Conservation (phyloP, 2,113 vertebrate species). For the Riparia riparia region DNA sequence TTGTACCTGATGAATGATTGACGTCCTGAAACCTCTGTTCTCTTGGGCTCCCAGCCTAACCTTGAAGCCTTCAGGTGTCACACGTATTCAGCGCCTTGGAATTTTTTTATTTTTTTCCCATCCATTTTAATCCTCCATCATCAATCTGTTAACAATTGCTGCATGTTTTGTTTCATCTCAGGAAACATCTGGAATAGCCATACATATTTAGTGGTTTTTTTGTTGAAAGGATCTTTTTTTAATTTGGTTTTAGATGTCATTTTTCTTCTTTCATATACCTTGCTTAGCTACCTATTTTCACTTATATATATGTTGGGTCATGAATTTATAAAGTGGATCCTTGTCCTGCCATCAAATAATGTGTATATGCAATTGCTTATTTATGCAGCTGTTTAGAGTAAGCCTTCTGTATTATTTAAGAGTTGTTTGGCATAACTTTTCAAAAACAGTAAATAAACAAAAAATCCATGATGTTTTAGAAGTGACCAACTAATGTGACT, state of each 20-base stretch:
- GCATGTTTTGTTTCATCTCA: slow-evolving; percentile 70
- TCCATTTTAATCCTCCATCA: slow-evolving; percentile 51
- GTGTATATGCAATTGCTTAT: not conserved
- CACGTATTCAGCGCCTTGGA: slow-evolving; percentile 50
- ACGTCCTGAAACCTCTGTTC: not conserved
- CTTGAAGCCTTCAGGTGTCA: slow-evolving; percentile 53
- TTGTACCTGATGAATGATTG: slow-evolving; percentile 21
- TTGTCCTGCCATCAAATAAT: slow-evolving; percentile 2
- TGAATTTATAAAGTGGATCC: not conserved
- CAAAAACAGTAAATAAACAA: not conserved
- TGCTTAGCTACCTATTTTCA: slow-evolving; percentile 61
- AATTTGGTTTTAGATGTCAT: slow-evolving; percentile 52
- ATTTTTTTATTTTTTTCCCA: not conserved
- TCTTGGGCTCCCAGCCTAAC: slow-evolving; percentile 28
- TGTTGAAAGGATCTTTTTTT: slow-evolving; percentile 55
- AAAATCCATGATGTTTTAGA: not conserved
- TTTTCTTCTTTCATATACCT: slow-evolving; percentile 50
- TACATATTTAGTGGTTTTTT: slow-evolving; percentile 50
- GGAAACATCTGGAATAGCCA: slow-evolving; percentile 70
- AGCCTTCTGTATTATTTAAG: not conserved
- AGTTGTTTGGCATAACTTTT: not conserved
- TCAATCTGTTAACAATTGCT: slow-evolving; percentile 53
- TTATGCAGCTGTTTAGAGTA: not conserved
- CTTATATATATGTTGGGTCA: not conserved
- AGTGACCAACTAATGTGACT: not conserved